Percentiles rank a stretch among this genome's conserved stretches.
Evolutionary conservation across 2,888 invertebrate species (phyloP).

Genomic region (Abrostola tripartita): DNA sequence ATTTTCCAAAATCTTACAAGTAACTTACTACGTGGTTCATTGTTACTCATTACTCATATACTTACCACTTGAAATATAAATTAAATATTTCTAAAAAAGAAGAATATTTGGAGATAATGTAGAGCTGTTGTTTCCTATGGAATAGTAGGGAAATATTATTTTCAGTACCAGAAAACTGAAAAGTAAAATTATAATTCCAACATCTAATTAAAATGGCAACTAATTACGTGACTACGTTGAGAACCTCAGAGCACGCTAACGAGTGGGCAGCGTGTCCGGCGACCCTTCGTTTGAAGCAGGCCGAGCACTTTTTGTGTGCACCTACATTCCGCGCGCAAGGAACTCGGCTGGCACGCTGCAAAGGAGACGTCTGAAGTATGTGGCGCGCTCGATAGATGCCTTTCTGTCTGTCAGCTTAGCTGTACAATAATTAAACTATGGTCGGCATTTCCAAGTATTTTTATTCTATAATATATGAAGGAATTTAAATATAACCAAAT

Average conservation of each 20-base stretch:
- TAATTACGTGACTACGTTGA: slow-evolving; percentile 64
- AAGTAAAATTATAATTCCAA: not conserved
- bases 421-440: slow-evolving; percentile 2
- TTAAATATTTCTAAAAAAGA: too few species aligned
- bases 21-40: too few species aligned
- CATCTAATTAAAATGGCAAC: not conserved
- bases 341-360: slow-evolving; percentile 73
- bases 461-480: not conserved
- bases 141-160: too few species aligned
- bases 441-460: not conserved
- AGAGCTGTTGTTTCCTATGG: too few species aligned
- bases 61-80: too few species aligned
- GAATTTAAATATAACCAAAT: not conserved
- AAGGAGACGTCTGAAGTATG: slow-evolving; percentile 63
- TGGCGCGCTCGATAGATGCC: slow-evolving; percentile 43
- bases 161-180: not conserved
- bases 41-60: too few species aligned
- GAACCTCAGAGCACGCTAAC: slow-evolving; percentile 67
- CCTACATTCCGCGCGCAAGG: slow-evolving; percentile 80
- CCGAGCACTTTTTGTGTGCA: slow-evolving; percentile 81
- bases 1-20: too few species aligned
- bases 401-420: slow-evolving; percentile 38
- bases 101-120: too few species aligned
- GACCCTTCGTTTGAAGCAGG: slow-evolving; percentile 82
- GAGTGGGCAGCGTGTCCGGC: slow-evolving; percentile 73